Base-by-base conservation (phyloP, 2,888 invertebrate species). In the Endotricha flammealis region DNA sequence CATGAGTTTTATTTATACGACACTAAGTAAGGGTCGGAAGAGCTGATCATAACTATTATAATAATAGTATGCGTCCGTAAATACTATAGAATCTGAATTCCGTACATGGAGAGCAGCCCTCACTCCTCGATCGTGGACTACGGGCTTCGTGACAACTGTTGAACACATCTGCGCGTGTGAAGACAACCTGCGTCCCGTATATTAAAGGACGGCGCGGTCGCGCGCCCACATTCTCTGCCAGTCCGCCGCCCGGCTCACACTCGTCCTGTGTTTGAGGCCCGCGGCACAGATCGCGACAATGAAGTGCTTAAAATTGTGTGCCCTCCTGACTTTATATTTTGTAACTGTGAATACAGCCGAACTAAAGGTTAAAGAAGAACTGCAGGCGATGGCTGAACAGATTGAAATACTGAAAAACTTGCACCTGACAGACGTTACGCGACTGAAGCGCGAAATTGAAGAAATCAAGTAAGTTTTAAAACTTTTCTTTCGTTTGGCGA, bases 131-230 rank as follows among this genome's bases (percentile, higher is more conserved):
- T 14, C 29, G n/a, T 7, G 29, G 16, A 39, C 51, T 42, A 22
- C 45, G 47, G 59, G 59, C 56, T 61, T 55, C 53, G 43, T 64
- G 62, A 70, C 82, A 81, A 81, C 81, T 82, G 80, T 80, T 80
- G 79, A 74, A 50, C 70, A 60, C 82, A 83, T 81, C 80, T 83
- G 82, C 78, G 68, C 65, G 46, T 44, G 40, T 24, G 42, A 31
- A 56, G 50, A 51, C 57, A 54, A 5, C 64, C 59, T 59, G 56
- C 46, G 37, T 39, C 45, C 41, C 46, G 53, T 67, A 65, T 67
- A 70, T 64, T 55, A 57, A 50, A 46, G 49, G 45, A 42, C 49
- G 41, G 31, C 37, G 12, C 43, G 12, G 25, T 13, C 37, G 44
- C 50, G 47, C 55, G 58, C 53, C 48, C 11, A 41, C 72, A 80